Base-by-base conservation (phyloP, 2,888 invertebrate genomes). In the Erpobdella octoculata region DNA sequence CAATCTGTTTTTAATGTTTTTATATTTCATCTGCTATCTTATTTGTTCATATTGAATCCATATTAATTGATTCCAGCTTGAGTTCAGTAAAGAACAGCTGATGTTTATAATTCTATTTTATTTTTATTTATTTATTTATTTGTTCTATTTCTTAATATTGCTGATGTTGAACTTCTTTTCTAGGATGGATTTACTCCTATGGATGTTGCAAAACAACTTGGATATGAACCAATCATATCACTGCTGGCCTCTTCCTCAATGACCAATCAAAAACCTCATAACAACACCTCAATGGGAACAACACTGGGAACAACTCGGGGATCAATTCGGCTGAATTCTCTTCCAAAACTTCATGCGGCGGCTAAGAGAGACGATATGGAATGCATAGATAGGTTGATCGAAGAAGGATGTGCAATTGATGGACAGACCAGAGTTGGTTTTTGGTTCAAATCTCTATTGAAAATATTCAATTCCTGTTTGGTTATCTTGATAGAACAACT, bases 1-100 rank as follows among this genome's bases (percentile, higher is more conserved):
- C 12, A 21, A 6, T 6, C 4, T 53, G 15, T 53, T 6, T 1
- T 41, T 41, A 41, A 12, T 41, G 18, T 72, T 91, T 97, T 18
- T 98, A 21, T 21, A 15, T 12, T 41, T 41, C n/a, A n/a, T n/a
- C n/a, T n/a, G 18, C 18, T 41, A 41, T 41, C 18, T 41, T 41
- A 12, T 12, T 41, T 9, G 18, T 12, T 41, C 9, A 41, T 41
- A 41, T 41, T 18, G 9, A 41, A 41, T 41, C 9, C 9, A 12
- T 41, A 41, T 41, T 41, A 41, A n/a, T 41, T 41, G 18, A 41
- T 41, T 9, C 41, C 9, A 41, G 9, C 41, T 9, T 41, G 9
- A 18, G 18, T 41, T 9, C 41, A 9, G 18, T 18, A 41, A 18
- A 41, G 9, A 41, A 12, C 18, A 41, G 41, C 9, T 12, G 18